A percentile compares a stretch with the other conserved stretches of the same genome.
phyloP scores from a whole-genome alignment of 2,797 vertebrate species.

The Ambastaia sidthimunki region DNA sequence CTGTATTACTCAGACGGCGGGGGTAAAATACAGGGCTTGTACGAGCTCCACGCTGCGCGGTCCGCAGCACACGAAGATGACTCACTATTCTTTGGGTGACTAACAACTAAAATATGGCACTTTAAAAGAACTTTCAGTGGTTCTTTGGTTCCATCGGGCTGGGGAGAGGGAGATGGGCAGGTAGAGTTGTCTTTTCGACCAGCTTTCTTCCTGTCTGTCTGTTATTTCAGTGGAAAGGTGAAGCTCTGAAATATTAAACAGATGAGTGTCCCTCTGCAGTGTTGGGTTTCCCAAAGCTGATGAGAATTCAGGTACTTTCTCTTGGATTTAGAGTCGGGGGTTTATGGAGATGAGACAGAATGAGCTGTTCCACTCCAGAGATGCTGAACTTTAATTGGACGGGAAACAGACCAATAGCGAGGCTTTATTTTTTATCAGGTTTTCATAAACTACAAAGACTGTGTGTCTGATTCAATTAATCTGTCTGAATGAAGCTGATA shows the following conservation, averaged over 20 bases:
- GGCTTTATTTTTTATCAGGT: conserved; percentile 24
- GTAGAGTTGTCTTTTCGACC: conserved; percentile 45
- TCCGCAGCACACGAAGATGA: conserved; percentile 73
- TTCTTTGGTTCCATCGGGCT: conserved; percentile 51
- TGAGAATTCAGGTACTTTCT: conserved; percentile 53
- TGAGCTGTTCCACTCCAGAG: conserved; percentile 8
- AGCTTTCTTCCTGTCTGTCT: conserved; percentile 20
- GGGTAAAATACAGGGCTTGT: conserved; percentile 48
- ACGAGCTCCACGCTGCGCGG: conserved; percentile 29
- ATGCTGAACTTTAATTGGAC: conserved; percentile 26
- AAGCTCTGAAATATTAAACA: conserved; percentile 40
- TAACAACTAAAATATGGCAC: conserved; percentile 76
- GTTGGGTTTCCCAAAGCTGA: conserved; percentile 35
- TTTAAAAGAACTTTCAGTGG: conserved; percentile 67
- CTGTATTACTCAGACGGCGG: conserved; percentile 39
- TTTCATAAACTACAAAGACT: conserved; percentile 18
- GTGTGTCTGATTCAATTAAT: background rate
- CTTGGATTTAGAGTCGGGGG: conserved; percentile 31
- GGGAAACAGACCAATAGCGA: background rate
- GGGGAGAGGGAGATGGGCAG: conserved; percentile 33
- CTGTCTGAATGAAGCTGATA: background rate
- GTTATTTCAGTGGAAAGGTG: conserved; percentile 47
- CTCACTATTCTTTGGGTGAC: conserved; percentile 75
- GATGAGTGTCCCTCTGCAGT: conserved; percentile 31
- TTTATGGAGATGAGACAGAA: conserved; percentile 32